Percentiles rank a stretch among this genome's conserved stretches.
phyloP scores from a whole-genome alignment of 2,888 invertebrate species.

The Pardosa pseudoannulata region DNA sequence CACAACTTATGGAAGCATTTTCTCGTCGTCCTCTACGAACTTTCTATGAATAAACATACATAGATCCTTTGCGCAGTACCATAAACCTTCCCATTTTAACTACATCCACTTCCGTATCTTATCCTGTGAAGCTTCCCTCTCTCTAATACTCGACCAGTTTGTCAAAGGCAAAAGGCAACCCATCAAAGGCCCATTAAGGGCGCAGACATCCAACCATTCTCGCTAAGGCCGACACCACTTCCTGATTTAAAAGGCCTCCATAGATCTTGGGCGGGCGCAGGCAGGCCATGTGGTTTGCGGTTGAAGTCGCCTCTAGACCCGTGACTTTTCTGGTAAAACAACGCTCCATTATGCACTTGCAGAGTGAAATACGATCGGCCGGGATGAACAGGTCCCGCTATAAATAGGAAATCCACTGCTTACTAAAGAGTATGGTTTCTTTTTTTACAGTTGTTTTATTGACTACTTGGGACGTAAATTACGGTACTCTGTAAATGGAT shows the following conservation, averaged over 20 bases:
- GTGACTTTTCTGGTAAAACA: not conserved
- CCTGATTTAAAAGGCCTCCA: not conserved
- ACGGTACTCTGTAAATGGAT: not conserved
- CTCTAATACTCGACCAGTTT: too few species aligned
- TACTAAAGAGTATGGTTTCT: not conserved
- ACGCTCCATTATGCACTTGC: not conserved
- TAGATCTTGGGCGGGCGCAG: not conserved
- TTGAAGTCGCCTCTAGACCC: not conserved
- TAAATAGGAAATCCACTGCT: not conserved
- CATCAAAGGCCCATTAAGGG: not conserved
- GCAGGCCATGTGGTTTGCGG: constrained; percentile 6
- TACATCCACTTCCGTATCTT: too few species aligned
- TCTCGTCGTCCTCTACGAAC: too few species aligned
- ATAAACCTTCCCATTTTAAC: too few species aligned
- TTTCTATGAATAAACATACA: too few species aligned
- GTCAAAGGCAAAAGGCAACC: too few species aligned
- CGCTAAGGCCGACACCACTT: not conserved
- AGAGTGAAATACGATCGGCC: not conserved
- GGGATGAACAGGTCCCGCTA: constrained; percentile 6
- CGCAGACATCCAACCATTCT: not conserved
- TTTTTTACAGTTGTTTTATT: too few species aligned
- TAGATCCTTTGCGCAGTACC: too few species aligned
- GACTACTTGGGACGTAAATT: not conserved
- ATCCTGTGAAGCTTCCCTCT: too few species aligned
- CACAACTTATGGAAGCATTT: too few species aligned